Conservation (phyloP, 2,888 invertebrate species). For the Andrena bucephala region DNA sequence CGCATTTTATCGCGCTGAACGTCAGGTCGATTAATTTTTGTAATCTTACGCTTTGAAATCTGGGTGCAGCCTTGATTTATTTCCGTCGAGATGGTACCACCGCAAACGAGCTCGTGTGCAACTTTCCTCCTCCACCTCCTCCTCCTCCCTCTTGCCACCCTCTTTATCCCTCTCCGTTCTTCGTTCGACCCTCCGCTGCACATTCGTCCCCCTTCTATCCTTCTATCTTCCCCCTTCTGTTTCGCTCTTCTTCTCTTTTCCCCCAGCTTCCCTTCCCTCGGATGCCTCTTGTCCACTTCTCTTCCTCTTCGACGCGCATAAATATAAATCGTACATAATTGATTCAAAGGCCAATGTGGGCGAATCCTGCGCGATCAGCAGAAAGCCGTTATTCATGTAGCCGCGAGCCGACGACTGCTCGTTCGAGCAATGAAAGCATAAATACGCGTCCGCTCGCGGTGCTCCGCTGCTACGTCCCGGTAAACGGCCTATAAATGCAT, state of each 20-base stretch:
- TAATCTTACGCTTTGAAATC: slow-evolving; percentile 75
- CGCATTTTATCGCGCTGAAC: slow-evolving; percentile 69
- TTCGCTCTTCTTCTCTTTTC: slow-evolving; percentile 36
- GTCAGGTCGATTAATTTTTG: slow-evolving; percentile 75
- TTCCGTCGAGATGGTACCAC: slow-evolving; percentile 73
- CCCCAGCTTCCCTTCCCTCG: slow-evolving; percentile 10
- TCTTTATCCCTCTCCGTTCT: not conserved
- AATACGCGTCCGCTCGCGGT: slow-evolving; percentile 63
- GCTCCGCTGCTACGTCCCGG: slow-evolving; percentile 48
- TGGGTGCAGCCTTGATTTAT: slow-evolving; percentile 77
- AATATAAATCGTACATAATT: slow-evolving; percentile 80
- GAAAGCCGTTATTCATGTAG: slow-evolving; percentile 73
- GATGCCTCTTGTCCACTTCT: slow-evolving; percentile 41
- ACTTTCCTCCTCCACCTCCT: slow-evolving; percentile 12
- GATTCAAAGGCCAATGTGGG: slow-evolving; percentile 79
- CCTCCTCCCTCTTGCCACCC: slow-evolving; percentile 11
- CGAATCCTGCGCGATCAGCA: slow-evolving; percentile 75
- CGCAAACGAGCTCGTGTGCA: slow-evolving; percentile 65
- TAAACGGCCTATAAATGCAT: slow-evolving; percentile 68
- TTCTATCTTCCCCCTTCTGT: slow-evolving; percentile 19
- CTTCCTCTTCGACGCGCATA: slow-evolving; percentile 61
- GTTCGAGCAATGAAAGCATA: slow-evolving; percentile 66
- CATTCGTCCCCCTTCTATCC: not conserved
- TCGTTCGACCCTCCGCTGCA: not conserved
- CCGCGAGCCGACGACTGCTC: slow-evolving; percentile 65